Base-by-base conservation (phyloP, 2,797 vertebrate species). In the Periophthalmus magnuspinnatus region DNA sequence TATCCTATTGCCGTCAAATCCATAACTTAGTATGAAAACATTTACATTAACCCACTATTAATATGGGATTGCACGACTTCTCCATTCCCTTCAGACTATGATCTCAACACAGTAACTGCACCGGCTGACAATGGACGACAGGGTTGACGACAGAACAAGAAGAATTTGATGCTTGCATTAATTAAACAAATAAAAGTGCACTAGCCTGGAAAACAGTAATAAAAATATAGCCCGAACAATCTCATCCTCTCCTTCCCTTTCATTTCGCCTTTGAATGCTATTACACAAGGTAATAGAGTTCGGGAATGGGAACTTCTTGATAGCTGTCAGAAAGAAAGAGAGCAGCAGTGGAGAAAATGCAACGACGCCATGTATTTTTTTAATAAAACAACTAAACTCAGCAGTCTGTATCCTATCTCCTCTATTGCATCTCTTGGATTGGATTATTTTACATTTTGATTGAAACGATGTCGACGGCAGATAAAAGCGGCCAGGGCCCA, bases 381-480 rank as follows among this genome's bases (percentile, higher is more conserved):
- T 86, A 92, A 95, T 94, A 94, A 96, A 96, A 96, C 93, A 95
- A 95, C 94, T 91, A 92, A 94, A 93, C 93, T 94, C 97, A 97
- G 95, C 94, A 95, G 95, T 94, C 95, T 96, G 95, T 95, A 93
- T 98, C 96, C 95, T 95, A 95, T 96, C 96, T 96, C 92, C 84
- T 82, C 94, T 94, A 95, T 94, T 92, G 94, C 94, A 95, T 95
- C 95, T 93, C 93, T 93, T 93, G 94, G 94, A 95, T 96, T 96
- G 96, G 95, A 97, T 98, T 98, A 97, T 98, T 98, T 97, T 97
- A 97, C 97, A 98, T 98, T 98, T 98, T 98, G 97, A 98, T 99
- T 96, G 97, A 98, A 98, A 96, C 95, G 97, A 98, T 99, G 96
- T 96, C 96, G 95, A 84, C 60, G 78, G 86, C 93, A 95, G 97